Evolutionary conservation across 2,797 vertebrate genomes (phyloP), one percentile per base, ranked within the genome.

Genomic region (Poeciliopsis paucimaculata): DNA sequence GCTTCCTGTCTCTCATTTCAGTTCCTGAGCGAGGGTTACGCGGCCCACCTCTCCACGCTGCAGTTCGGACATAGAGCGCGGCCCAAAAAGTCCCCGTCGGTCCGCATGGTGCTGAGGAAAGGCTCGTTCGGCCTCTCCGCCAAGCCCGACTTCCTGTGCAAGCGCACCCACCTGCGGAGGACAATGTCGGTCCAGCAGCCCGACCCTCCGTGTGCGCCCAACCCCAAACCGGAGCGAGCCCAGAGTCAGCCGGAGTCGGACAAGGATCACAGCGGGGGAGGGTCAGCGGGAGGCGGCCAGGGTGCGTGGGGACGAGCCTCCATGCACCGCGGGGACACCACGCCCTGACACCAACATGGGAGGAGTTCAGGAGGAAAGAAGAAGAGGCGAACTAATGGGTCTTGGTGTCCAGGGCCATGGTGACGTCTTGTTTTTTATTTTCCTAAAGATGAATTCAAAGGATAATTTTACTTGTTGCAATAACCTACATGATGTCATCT

Each of bases 181-280:
- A 98, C 98, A 89, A 97, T 99, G 97, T 99, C 98, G 0, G 98
- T 99, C 34, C 98, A 99, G 91, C 98, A 99, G 83, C 97, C 98
- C 0, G 98, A 99, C 84, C 98, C 98, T 0, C 98, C 98, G 0
- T 95, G 96, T 73, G 87, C 93, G 0, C 82, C 94, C 82, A 97
- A 97, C 91, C 98, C 97, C 82, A 99, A 99, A 90, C 98, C 98
- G 0, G 98, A 99, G 93, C 95, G 98, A 45, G 98, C 98, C 43
- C 98, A 99, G 95, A 99, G 98, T 94, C 98, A 99, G 91, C 98
- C 98, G 0, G 98, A 99, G 89, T 97, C 98, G 0, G 98, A 99
- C 91, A 98, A 99, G 88, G 98, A 99, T 92, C 97, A 96, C 0
- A 96, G 96, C 36, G 93, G 90, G 2, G 92, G 90, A 73, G 86